phyloP scores from a whole-genome alignment of 2,888 invertebrate genomes.

The Craniophora ligustri region DNA sequence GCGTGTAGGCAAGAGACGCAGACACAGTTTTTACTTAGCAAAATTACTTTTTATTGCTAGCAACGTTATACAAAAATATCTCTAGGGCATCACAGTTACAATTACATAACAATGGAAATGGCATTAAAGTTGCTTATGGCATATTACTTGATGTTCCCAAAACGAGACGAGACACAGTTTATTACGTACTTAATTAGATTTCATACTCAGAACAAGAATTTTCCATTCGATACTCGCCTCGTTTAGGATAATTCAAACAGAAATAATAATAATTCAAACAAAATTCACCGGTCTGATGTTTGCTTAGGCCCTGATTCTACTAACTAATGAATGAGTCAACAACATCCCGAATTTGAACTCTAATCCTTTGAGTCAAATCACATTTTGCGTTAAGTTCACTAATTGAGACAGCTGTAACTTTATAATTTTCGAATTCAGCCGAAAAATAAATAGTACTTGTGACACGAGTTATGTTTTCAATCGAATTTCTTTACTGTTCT shows the following conservation, averaged over 20 bases:
- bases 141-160: constrained; percentile 19
- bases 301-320: constrained; percentile 77
- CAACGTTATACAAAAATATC: not conserved
- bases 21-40: not conserved
- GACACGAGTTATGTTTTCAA: constrained; percentile 36
- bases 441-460: constrained; percentile 42
- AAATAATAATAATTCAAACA: constrained; percentile 79
- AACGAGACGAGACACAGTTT: constrained; percentile 20
- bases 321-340: constrained; percentile 64
- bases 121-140: constrained; percentile 12
- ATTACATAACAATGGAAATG: constrained; percentile 14
- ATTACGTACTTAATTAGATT: constrained; percentile 61
- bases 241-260: constrained; percentile 73
- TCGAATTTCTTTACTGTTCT: constrained; percentile 16
- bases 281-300: constrained; percentile 70
- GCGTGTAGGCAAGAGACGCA: no score
- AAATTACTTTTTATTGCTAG: not conserved
- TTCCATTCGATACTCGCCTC: constrained; percentile 65
- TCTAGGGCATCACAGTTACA: not conserved
- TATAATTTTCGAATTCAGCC: constrained; percentile 41
- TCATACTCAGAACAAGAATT: constrained; percentile 62
- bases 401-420: constrained; percentile 45
- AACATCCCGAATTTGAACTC: constrained; percentile 54
- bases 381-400: constrained; percentile 37
- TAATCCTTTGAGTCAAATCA: constrained; percentile 50